Base-by-base conservation (phyloP, 2,888 invertebrate species). In the Ellobium chinense region DNA sequence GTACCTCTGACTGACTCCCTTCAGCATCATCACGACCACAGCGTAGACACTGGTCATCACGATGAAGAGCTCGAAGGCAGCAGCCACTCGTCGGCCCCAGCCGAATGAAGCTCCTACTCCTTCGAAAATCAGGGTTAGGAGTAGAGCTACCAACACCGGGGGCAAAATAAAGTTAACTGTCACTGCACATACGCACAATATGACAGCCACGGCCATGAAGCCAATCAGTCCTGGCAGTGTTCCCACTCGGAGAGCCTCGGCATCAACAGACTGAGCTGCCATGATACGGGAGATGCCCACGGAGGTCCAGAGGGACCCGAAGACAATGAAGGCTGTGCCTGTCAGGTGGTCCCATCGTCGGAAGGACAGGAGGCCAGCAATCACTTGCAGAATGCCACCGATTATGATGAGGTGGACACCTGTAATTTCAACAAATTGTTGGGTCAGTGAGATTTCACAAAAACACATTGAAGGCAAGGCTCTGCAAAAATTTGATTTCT, bases 101-200 rank as follows among this genome's bases (percentile, higher is more conserved):
- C 75, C 65, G 65, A 85, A 85, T 69, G 83, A 87, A 29, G 85
- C 79, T 1, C 88, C 88, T 1, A 87, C 85, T 0, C 83, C 86
- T 73, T 88, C 88, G 73, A 88, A 88, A 58, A 87, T 78, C n/a
- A 88, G 79, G 0, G 87, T 85, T 56, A 86, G 62, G 56, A 87
- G 69, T 73, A 88, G 85, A 36, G 87, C 87, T 4, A 86, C 69
- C 37, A 88, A 82, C 0, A 88, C 88, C 0, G 88, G 88, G 0
- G 88, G 88, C 81, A 88, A 81, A 62, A 88, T 86, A 68, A 85
- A 88, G 80, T 88, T 88, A 14, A 87, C 87, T 24, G 86, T 86
- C 24, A 86, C 68, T 0, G 88, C 87, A 56, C 87, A 87, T 14
- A 86, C 72, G 76, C 87, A 86, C 74, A 88, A 82, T 7, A 85